Conservation (phyloP, 2,888 invertebrate species). For the Chrysolina americana region DNA sequence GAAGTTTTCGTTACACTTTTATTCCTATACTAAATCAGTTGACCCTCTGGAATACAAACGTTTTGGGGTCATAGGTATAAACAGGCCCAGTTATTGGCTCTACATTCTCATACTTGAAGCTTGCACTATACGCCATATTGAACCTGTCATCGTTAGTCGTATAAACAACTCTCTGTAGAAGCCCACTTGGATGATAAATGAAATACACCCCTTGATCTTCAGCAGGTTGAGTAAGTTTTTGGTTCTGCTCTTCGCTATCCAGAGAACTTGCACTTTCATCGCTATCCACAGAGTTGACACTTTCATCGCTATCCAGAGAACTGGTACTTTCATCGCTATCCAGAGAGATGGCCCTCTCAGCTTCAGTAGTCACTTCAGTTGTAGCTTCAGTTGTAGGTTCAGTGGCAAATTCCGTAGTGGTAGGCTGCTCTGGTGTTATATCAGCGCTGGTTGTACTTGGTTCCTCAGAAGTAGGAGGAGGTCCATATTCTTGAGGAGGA, state of each 20-base stretch:
- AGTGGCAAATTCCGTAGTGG: conserved; percentile 62
- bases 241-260: conserved; percentile 43
- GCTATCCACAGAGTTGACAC: conserved; percentile 32
- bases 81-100: conserved; percentile 77
- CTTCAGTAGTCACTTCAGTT: conserved; percentile 33
- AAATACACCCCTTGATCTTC: conserved; percentile 74
- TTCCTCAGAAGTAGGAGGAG: conserved; percentile 57
- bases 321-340: conserved; percentile 34
- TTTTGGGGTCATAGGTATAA: conserved; percentile 70
- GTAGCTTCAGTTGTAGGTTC: conserved; percentile 12
- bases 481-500: conserved; percentile 52
- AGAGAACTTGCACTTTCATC: conserved; percentile 37
- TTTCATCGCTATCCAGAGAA: conserved; percentile 33
- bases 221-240: conserved; percentile 47
- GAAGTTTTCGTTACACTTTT: background rate
- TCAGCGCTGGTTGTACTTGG: conserved; percentile 64
- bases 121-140: conserved; percentile 78
- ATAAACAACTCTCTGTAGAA: conserved; percentile 76
- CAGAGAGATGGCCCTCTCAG: too few relatives aligned
- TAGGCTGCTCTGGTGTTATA: conserved; percentile 50
- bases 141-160: conserved; percentile 71
- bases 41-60: conserved; percentile 54
- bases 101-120: conserved; percentile 76
- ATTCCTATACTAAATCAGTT: background rate
- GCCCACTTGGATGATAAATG: conserved; percentile 76